phyloP scores from a whole-genome alignment of 2,797 vertebrate species.

The Peromyscus attwateri region DNA sequence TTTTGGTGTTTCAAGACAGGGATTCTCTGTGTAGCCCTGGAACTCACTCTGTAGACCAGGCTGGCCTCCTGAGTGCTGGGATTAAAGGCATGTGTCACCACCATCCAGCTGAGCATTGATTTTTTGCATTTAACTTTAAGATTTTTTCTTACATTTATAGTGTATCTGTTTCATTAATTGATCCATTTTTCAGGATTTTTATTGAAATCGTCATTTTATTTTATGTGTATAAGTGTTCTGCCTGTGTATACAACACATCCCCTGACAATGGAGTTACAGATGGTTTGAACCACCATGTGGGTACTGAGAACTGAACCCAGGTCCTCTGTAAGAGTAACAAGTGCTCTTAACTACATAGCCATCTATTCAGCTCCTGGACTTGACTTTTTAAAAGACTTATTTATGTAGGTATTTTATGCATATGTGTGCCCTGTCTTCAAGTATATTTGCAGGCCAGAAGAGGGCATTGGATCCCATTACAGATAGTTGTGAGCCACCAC shows the following conservation, averaged over 20 bases:
- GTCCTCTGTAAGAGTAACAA: neutral
- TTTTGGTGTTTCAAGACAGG: neutral
- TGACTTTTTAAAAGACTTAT: neutral
- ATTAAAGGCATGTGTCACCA: neutral
- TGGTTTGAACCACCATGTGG: neutral
- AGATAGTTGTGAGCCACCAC: neutral
- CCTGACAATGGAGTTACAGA: neutral
- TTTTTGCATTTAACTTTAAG: neutral
- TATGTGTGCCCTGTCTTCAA: neutral
- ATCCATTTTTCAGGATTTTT: neutral
- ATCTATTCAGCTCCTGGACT: neutral
- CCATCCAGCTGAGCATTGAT: neutral
- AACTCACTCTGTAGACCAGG: neutral
- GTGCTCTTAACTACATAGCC: neutral
- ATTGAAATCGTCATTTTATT: neutral
- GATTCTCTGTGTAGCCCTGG: neutral
- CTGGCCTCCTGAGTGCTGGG: neutral
- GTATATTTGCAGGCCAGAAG: neutral
- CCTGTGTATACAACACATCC: neutral
- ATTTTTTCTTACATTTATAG: neutral
- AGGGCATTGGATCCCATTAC: neutral
- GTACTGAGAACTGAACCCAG: neutral
- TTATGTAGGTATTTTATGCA: neutral
- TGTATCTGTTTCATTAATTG: neutral
- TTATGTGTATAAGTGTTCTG: neutral